Base-by-base conservation (phyloP, 2,888 invertebrate genomes). In the Toxonevra muliebris region DNA sequence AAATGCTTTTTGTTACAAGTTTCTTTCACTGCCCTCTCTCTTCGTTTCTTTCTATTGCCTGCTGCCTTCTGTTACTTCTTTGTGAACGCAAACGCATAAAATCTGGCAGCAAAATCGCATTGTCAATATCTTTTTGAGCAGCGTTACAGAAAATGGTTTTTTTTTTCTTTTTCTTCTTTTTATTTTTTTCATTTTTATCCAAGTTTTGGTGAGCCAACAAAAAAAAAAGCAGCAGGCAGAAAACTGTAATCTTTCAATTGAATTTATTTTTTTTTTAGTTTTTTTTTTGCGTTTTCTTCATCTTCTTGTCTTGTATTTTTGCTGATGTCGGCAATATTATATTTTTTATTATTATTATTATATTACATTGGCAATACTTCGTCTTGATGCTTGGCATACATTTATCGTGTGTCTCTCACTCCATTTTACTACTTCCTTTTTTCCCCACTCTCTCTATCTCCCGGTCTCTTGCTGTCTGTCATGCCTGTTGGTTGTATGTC, bases 101-200 rank as follows among this genome's bases (percentile, higher is more conserved):
- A n/a, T 48, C 10, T 48, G 48, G 48, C 48, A 13, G n/a, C 2
- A 48, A 48, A 48, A 48, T 70, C 72, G 73, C 74, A 65, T 69
- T 71, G 65, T 65, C 77, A 77, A 76, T 9, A 17, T 53, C n/a
- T 53, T 19, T 41, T 5, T 19, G 15, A 41, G 9, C 43, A 15
- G 5, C 45, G 2, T 20, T 48, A 45, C 60, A 45, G 12, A 2
- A 1, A 10, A 43, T 17, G 43, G 8, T 15, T 45, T 19, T 11
- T 0, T 17, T 15, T 41, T 9, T 9, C 9, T 20, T n/a, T 40
- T 48, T 15, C 50, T n/a, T 11, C 20, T 4, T 41, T 50, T 41
- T 45, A 45, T 45, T 45, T 19, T 17, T 5, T 48, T 40, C 41
- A 30, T 61, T 61, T 15, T 52, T 12, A 9, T 48, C 13, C 15